These are phyloP conservation scores for Mustela lutreola DNA, from an alignment of 2,113 vertebrate species.

Conservation along the genomic window DNA sequence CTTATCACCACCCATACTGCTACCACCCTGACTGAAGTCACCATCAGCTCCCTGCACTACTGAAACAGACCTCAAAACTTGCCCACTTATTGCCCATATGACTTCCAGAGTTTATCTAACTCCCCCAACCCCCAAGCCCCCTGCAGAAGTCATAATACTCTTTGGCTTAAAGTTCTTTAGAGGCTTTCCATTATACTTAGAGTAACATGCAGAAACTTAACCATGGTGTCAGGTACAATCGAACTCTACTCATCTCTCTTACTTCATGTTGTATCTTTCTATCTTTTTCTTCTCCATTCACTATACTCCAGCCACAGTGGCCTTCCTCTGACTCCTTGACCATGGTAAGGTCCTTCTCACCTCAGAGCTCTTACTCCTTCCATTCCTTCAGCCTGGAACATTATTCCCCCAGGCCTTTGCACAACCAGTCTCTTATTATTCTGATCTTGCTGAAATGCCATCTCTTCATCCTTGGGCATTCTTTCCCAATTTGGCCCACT, in stretches of 20 bases:
- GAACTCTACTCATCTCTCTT: neutral
- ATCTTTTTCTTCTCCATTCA: neutral
- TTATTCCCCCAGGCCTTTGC: neutral
- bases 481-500: neutral
- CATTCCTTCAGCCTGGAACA: neutral
- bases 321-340: neutral
- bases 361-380: neutral
- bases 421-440: neutral
- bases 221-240: neutral
- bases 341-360: neutral
- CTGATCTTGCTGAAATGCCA: neutral
- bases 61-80: neutral
- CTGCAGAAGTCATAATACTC: neutral
- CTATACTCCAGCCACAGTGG: neutral
- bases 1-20: neutral
- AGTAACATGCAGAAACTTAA: neutral
- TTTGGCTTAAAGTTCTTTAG: neutral
- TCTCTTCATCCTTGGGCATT: neutral
- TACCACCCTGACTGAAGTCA: neutral
- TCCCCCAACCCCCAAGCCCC: accelerated
- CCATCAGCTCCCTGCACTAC: neutral
- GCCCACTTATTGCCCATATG: neutral
- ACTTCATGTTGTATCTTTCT: neutral
- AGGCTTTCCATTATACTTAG: neutral
- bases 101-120: neutral